Base-by-base conservation (phyloP, 2,113 vertebrate species). In the Hiodon alosoides region DNA sequence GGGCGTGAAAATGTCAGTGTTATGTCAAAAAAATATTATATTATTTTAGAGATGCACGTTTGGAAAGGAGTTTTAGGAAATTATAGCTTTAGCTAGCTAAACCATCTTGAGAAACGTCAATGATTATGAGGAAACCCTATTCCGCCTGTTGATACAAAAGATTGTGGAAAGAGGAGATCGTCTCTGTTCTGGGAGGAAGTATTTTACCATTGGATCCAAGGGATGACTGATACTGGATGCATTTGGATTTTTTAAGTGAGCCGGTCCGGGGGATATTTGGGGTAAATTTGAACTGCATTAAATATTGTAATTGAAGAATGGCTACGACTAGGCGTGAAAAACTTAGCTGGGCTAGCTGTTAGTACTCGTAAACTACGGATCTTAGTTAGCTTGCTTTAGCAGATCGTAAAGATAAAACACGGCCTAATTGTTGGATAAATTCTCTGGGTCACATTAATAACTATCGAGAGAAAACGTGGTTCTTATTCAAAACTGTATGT, bases 81-180 rank as follows among this genome's bases (percentile, higher is more conserved):
- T 4, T 14, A 46, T 9, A 46, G 46, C 3, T 13, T 31, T 31
- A 14, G 46, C 4, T 52, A 46, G 54, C 13, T 13, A 17, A 11
- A 68, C 64, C 48, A 14, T 46, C n/a, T 10, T 31, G 59, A 6
- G 68, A 47, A 31, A 61, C 17, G 13, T 53, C 51, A 9, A 14
- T 6, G 60, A 50, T 31, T 31, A 48, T 16, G 65, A 48, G 4
- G 74, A 48, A 61, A 75, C 8, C n/a, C 48, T 9, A 75, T 75
- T 75, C 67, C 74, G 74, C 74, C 74, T 70, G 67, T 70, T 70
- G 74, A 69, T 76, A 76, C 67, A 70, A 65, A 64, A 70, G 48
- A 55, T 46, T 13, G 51, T 61, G 48, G 59, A 52, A 57, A 76
- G 50, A 7, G 67, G 10, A 46, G 52, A 62, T 65, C 51, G 58